Evolutionary conservation across 2,888 invertebrate species (phyloP).

Genomic region (Pinctada fucata): DNA sequence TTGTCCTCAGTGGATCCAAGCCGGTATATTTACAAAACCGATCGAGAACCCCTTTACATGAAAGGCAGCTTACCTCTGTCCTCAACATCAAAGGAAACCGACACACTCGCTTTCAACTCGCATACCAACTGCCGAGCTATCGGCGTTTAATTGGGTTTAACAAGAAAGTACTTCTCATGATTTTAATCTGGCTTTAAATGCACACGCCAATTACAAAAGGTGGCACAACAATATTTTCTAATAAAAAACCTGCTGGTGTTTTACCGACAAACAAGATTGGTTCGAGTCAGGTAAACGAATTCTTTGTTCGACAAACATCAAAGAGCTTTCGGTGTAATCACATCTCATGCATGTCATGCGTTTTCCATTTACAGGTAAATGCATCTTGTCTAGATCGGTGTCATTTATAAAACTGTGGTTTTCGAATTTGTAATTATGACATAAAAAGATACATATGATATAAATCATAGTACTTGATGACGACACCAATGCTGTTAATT

Average conservation of each 20-base stretch:
- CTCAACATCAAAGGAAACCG: no score
- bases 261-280: neutral
- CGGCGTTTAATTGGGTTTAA: slow-evolving; percentile 2
- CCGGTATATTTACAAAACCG: no score
- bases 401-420: no score
- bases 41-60: no score
- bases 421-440: no score
- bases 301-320: neutral
- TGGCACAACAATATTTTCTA: neutral
- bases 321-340: neutral
- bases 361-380: no score
- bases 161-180: slow-evolving; percentile 1
- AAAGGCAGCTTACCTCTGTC: no score
- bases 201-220: neutral
- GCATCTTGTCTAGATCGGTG: no score
- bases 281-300: neutral
- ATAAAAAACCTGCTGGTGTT: neutral
- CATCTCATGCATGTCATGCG: neutral
- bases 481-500: no score
- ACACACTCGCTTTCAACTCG: neutral
- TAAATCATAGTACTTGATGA: no score
- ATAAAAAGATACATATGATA: no score
- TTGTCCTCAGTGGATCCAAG: no score
- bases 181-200: neutral
- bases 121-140: slow-evolving; percentile 1